Conservation (phyloP, 2,888 invertebrate genomes). For the Clunio marinus region DNA sequence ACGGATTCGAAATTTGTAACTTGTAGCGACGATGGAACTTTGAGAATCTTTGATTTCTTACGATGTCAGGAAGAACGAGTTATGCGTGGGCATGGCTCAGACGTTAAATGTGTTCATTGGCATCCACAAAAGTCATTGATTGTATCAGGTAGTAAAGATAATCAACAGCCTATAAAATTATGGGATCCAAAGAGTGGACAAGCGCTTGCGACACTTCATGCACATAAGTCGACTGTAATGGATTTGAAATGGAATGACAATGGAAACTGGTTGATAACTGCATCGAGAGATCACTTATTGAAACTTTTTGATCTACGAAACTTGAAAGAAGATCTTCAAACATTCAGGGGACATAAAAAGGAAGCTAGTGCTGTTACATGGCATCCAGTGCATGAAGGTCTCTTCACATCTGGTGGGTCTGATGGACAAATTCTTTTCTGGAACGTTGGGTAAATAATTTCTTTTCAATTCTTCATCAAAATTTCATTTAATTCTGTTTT, state of each 20-base stretch:
- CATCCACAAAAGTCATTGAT: slow-evolving; percentile 96
- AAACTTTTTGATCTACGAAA: slow-evolving; percentile 98
- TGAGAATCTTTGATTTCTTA: slow-evolving; percentile 98
- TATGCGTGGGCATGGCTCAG: slow-evolving; percentile 91
- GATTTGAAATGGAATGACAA: slow-evolving; percentile 99
- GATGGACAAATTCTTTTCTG: slow-evolving; percentile 98
- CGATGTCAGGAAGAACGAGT: slow-evolving; percentile 95
- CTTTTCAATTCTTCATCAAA: slow-evolving; percentile 6
- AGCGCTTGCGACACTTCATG: slow-evolving; percentile 92
- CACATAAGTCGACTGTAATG: slow-evolving; percentile 99
- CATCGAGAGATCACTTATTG: slow-evolving; percentile 92
- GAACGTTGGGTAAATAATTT: slow-evolving; percentile 92
- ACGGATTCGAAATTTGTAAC: slow-evolving; percentile 98
- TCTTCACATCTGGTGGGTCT: slow-evolving; percentile 97
- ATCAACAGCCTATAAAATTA: slow-evolving; percentile 97
- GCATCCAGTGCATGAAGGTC: slow-evolving; percentile 96
- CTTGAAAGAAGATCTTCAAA: slow-evolving; percentile 90
- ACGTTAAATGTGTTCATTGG: slow-evolving; percentile 99
- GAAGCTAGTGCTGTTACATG: slow-evolving; percentile 96
- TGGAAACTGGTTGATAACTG: slow-evolving; percentile 99
- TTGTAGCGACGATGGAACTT: slow-evolving; percentile 98
- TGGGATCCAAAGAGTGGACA: slow-evolving; percentile 98
- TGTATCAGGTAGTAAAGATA: slow-evolving; percentile 98
- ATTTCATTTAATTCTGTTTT: slow-evolving; percentile 35
- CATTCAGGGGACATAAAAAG: slow-evolving; percentile 98